Base-by-base conservation (phyloP, 2,797 vertebrate species). In the Pseudochirops cupreus region DNA sequence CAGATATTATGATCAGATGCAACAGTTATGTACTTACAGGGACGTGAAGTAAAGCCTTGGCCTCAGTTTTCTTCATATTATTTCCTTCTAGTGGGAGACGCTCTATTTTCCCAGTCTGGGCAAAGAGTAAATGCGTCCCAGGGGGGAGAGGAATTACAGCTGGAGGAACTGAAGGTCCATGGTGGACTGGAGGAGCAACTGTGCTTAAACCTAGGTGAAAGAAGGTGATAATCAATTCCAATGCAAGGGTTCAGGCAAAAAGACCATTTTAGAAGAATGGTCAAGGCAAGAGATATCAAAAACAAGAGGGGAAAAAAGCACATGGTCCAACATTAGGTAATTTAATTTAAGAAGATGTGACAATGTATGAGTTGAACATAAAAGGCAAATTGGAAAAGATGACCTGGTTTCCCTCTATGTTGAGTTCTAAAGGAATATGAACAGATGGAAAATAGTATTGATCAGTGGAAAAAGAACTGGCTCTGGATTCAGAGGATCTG, bases 41-140 rank as follows among this genome's bases (percentile, higher is more conserved):
- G 56, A 99, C 98, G 55, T 99, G 99, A 90, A 99, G 98, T 92
- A 99, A 94, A 0, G 99, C 96, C 98, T 99, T 99, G 96, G 99
- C 99, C 24, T 99, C 97, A 0, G 95, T 97, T 98, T 99, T 99
- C 98, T 98, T 99, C 99, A 99, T 99, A 14, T 95, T 98, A 39
- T 98, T 99, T 87, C 99, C 99, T 1, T 99, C 99, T 92, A 99
- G 95, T 0, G 99, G 99, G 58, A 99, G 95, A 11, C 99, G 99
- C 92, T 99, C 99, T 50, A 99, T 99, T 97, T 99, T 99, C 93
- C 99, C 99, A 5, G 99, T 99, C 97, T 99, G 99, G 59, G 99
- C 99, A 97, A 99, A 99, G 92, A 99, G 98, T 96, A 99, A 98
- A 98, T 99, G 99, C 0, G 99, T 99, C 95, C 99, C 99, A 2